Evolutionary conservation across 1,140 invertebrate species (phyloP).

Genomic region (Drosophila kanapiae): DNA sequence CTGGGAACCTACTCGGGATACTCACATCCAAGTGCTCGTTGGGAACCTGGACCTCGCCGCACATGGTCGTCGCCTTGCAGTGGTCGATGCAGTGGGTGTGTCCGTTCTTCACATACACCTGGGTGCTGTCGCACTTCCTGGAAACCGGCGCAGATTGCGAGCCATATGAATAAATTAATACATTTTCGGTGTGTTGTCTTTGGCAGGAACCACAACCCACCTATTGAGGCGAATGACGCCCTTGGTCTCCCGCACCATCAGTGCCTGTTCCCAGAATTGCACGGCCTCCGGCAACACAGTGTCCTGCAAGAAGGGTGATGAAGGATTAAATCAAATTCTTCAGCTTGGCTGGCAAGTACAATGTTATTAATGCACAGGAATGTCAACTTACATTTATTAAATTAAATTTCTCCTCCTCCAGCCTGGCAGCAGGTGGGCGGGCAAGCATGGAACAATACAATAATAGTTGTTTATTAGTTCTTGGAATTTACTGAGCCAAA

Average conservation of each 20-base stretch:
- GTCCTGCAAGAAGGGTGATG: conserved; percentile 87
- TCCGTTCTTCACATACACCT: conserved; percentile 93
- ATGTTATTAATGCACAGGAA: not conserved
- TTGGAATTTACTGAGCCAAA: not conserved
- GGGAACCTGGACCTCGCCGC: conserved; percentile 97
- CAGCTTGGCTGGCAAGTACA: no score
- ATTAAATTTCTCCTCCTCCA: conserved; percentile 92
- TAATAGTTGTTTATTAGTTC: conserved; percentile 29
- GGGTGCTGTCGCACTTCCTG: conserved; percentile 93
- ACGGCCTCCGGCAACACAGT: conserved; percentile 96
- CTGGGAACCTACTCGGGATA: conserved; percentile 32
- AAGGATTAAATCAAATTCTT: conserved; percentile 14
- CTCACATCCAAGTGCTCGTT: conserved; percentile 96
- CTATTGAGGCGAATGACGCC: conserved; percentile 94
- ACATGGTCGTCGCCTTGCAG: conserved; percentile 94
- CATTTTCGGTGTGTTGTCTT: not conserved
- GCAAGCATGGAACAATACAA: conserved; percentile 14
- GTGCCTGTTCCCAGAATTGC: conserved; percentile 95
- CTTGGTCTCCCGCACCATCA: conserved; percentile 94
- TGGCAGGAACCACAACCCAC: conserved; percentile 86
- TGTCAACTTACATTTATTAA: conserved; percentile 93
- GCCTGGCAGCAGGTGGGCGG: conserved; percentile 85
- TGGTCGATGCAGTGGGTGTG: conserved; percentile 95
- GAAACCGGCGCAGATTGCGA: conserved; percentile 51
- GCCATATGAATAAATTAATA: conserved; percentile 24